Evolutionary conservation across 2,797 vertebrate genomes (phyloP).

Genomic region (Diplodus puntazzo): DNA sequence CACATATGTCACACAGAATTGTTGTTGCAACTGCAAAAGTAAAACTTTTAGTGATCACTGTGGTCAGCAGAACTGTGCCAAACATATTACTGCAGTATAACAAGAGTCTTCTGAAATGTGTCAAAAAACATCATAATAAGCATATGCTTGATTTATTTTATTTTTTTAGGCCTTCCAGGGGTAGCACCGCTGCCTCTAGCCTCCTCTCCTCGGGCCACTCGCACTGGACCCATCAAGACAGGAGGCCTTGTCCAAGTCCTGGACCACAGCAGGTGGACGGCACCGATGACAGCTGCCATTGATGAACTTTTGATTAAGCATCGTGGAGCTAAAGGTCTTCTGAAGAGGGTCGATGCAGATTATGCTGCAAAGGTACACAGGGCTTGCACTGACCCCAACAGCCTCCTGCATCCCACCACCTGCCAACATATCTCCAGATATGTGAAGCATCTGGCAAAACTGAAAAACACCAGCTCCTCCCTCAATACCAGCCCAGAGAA

Average conservation of each 20-base stretch:
- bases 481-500: background rate
- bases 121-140: background rate
- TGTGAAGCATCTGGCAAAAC: background rate
- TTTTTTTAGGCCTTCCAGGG: background rate
- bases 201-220: background rate
- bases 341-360: background rate
- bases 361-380: background rate
- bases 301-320: background rate
- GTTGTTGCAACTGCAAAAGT: too few species aligned
- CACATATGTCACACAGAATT: too few species aligned
- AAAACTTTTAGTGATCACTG: too few species aligned
- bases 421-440: background rate
- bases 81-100: too few species aligned
- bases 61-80: too few species aligned
- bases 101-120: too few species aligned
- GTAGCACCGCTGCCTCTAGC: too few species aligned
- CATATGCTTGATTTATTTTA: background rate
- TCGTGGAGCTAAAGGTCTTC: background rate
- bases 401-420: constrained; percentile 8
- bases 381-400: background rate
- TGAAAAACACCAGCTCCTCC: background rate
- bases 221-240: background rate
- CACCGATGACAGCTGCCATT: background rate
- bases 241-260: background rate
- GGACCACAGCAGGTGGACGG: background rate